Base-by-base conservation (phyloP, 2,888 invertebrate genomes). In the Agrenia bidenticulata region DNA sequence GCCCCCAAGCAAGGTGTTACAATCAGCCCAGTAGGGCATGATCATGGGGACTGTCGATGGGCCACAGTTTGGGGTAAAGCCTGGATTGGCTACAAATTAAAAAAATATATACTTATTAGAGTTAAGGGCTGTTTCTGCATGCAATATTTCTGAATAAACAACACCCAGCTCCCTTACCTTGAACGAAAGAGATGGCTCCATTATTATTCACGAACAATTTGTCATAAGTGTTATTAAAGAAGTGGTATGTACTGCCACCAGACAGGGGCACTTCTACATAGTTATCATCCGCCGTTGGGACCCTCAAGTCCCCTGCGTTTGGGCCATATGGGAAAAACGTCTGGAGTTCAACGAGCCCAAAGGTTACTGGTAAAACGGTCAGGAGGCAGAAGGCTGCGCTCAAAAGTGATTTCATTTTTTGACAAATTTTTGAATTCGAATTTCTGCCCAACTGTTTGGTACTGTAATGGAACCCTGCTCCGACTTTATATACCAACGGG, bases 1-100 rank as follows among this genome's bases (percentile, higher is more conserved):
- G 0, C 56, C 54, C 15, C 50, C 60, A 11, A 17, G 15, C 1
- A 15, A 15, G 1, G 54, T 51, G 27, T 62, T 41, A 2, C 56
- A 17, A 32, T 69, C 69, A 0, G 66, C 53, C 69, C 65, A 69
- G 27, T 45, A 69, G 1, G 66, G 57, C 42, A 69, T 63, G 5
- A 69, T 69, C 69, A 69, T 69, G 24, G 69, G 66, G 11, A 39
- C 21, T 2, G 4, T 23, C 2, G 63, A 27, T 9, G 69, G 57
- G 1, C 51, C 17, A 17, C 69, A 69, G 1, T 26, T 24, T 2
- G 69, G 61, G 0, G 63, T 69, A 54, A 23, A 66, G 0, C 19
- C 5, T 26, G 19, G 21, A 1, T 54, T 39, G 19, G 64, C 67
- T 67, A n/a, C 19, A 54, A 24, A 45, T n/a, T 19, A 54, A 15